Evolutionary conservation across 2,113 vertebrate species (phyloP), one percentile per base, ranked within the genome.

Genomic region (Uropsilus gracilis): DNA sequence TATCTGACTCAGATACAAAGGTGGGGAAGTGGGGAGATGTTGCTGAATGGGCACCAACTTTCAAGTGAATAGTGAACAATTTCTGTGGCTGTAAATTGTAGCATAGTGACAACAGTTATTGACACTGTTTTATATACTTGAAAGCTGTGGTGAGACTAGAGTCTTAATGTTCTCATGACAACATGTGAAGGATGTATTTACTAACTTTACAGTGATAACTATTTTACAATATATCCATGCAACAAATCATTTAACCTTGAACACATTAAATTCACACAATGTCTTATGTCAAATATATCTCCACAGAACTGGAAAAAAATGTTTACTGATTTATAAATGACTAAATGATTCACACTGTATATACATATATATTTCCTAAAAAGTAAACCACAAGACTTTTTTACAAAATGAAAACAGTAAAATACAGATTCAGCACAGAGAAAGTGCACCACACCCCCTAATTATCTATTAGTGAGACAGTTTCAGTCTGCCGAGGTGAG

Each of bases 321-420:
- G 42, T 84, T 39, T 10, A 80, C 22, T 73, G 82, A 82, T 69
- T 91, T 69, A 86, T 3, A 85, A 94, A 87, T 37, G 30, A 75
- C 16, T 76, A 87, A 85, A n/a, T 3, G 9, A 83, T 20, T 2
- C 7, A 34, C 5, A 85, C 63, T 5, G 34, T 16, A 87, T 4
- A 37, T 77, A 80, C 18, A 63, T 8, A 73, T 12, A 73, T 3
- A 82, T 61, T 77, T 89, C 24, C 28, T 91, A 86, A 73, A 84
- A 78, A 30, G 9, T 68, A 50, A 89, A 81, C 55, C 73, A 6
- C 46, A 76, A 61, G 32, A 39, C 13, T 86, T 91, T 91, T 94
- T 32, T 28, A 89, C 28, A 80, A 73, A 80, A 86, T 39, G 28
- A 59, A 89, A 39, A 80, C 32, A 22, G 30, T 1, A 89, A 68